Base-by-base conservation (phyloP, 1,140 invertebrate genomes). In the Achroia grisella region DNA sequence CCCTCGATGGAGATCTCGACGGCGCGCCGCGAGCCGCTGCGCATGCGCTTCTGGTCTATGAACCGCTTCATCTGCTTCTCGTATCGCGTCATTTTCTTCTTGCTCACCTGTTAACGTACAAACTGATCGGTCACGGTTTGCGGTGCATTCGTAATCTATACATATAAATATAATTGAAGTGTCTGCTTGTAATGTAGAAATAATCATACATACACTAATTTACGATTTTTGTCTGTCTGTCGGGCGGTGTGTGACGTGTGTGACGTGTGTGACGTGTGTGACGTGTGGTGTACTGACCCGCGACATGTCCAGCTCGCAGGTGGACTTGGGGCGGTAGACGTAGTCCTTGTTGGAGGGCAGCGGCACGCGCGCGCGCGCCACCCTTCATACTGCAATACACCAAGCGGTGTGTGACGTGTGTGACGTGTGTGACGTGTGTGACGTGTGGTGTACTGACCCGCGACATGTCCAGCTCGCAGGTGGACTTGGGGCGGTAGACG, bases 1-100 rank as follows among this genome's bases (percentile, higher is more conserved):
- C 97, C 97, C 87, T 98, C 97, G 56, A 98, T 97, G 49, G 96
- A 98, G 67, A 98, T 98, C 64, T 92, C 90, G 34, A 98, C 94
- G 40, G 96, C 96, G 66, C 95, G 88, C 56, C 92, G 90, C 9
- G 90, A 87, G 5, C 71, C 70, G 69, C 94, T 91, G 67, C 91
- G 91, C 58, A 92, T 84, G 29, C 94, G 90, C 86, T 97, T 97
- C 51, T 88, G 91, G 70, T 98, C 96, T 10, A 95, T 89, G 69
- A 97, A 96, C 58, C 91, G 91, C 66, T 97, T 93, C 88, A 96
- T 92, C 63, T 98, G 96, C 65, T 94, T 95, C 70, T 98, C 97
- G 79, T 97, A 94, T 48, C 95, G 87, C 48, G 91, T 94, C 79
- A 94, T 89, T 65, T 93, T 91, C 64, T 96, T 97, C 61, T 97